Percentiles rank a stretch among this genome's conserved stretches.
Evolutionary conservation across 2,113 vertebrate species (phyloP).

Genomic region (Nannospalax galili): DNA sequence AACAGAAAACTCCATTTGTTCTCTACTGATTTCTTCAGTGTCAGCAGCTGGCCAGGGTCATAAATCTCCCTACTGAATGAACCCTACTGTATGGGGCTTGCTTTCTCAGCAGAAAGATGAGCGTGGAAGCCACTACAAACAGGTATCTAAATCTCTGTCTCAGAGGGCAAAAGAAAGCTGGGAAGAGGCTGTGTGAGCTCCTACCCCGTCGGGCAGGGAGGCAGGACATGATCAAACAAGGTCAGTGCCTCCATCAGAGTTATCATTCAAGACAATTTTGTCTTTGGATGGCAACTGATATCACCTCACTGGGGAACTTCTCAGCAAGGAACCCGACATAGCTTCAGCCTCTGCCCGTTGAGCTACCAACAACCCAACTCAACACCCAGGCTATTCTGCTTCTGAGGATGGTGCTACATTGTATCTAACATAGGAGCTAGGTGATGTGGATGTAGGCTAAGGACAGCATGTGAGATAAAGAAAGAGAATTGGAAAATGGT

Average conservation of each 20-base stretch:
- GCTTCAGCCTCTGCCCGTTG: neutral
- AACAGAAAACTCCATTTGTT: too few species aligned
- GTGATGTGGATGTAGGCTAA: neutral
- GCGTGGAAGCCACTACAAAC: neutral
- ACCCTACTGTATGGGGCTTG: neutral
- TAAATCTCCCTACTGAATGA: neutral
- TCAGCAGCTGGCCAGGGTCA: neutral
- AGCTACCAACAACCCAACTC: neutral
- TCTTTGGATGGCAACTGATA: neutral
- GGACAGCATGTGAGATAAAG: neutral
- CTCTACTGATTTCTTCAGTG: too few species aligned
- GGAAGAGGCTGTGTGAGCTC: neutral
- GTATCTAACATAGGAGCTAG: neutral
- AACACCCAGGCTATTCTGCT: conserved; percentile 32
- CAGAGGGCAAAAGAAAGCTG: neutral
- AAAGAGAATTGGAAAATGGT: neutral
- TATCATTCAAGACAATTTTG: neutral
- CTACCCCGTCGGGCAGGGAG: neutral
- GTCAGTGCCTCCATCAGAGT: neutral
- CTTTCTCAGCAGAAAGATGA: neutral
- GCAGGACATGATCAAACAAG: neutral
- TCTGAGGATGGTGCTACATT: neutral
- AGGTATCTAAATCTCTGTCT: neutral
- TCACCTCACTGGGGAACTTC: neutral
- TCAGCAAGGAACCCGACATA: neutral